Evolutionary conservation across 2,113 vertebrate genomes (phyloP).

Genomic region (Podarcis cretensis): DNA sequence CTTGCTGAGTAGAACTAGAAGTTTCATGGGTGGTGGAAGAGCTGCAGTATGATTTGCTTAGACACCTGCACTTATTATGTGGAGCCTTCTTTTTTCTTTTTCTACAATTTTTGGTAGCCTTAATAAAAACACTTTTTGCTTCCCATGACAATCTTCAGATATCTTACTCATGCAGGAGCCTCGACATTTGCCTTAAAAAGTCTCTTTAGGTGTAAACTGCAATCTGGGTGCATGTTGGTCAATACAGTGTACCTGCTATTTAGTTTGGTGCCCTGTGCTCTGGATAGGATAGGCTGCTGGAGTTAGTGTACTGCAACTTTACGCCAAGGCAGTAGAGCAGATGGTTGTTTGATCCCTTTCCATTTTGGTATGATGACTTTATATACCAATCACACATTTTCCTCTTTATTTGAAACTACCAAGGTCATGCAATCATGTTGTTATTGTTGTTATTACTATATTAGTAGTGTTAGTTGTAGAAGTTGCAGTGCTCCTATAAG

Average conservation of each 20-base stretch:
- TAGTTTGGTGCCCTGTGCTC: neutral
- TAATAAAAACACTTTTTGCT: neutral
- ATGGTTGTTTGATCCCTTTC: neutral
- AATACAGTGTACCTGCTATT: neutral
- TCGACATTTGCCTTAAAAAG: neutral
- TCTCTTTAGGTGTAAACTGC: neutral
- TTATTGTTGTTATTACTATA: neutral
- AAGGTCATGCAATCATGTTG: neutral
- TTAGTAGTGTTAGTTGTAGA: neutral
- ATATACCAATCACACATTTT: neutral
- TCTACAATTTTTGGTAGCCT: neutral
- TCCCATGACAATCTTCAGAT: neutral
- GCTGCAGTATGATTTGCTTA: neutral
- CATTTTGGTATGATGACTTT: neutral
- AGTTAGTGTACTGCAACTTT: neutral
- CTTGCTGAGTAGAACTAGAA: neutral
- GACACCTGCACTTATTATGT: neutral
- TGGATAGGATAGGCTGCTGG: neutral
- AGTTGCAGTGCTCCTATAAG: neutral
- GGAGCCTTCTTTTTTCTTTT: too few species aligned
- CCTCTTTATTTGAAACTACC: neutral
- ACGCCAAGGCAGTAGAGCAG: neutral
- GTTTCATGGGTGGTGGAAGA: neutral
- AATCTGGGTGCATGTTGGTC: neutral
- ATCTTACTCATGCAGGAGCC: neutral